Percentiles rank a stretch among this genome's conserved stretches.
phyloP scores from a whole-genome alignment of 1,140 invertebrate genomes.

The Anoplophora glabripennis region DNA sequence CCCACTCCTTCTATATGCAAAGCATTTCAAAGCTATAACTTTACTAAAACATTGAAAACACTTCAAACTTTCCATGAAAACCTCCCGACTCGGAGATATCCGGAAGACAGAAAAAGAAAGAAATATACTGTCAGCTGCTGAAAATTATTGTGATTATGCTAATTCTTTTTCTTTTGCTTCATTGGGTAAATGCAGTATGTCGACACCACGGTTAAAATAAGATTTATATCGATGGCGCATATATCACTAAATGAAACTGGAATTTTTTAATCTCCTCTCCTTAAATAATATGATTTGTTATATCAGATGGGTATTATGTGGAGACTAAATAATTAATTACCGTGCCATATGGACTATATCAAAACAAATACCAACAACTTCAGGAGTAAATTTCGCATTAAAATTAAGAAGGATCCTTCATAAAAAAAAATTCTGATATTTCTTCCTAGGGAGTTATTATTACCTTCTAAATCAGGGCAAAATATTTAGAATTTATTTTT shows the following conservation, averaged over 20 bases:
- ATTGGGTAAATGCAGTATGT: constrained; percentile 39
- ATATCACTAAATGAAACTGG: neutral
- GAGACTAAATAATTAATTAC: too few relatives aligned
- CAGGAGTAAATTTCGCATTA: too few relatives aligned
- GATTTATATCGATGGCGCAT: constrained; percentile 30
- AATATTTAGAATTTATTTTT: too few relatives aligned
- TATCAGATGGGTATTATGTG: too few relatives aligned
- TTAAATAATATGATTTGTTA: too few relatives aligned
- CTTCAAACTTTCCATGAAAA: constrained; percentile 40
- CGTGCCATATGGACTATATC: too few relatives aligned
- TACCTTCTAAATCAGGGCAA: too few relatives aligned
- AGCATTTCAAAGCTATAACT: constrained; percentile 42
- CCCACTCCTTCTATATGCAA: constrained; percentile 42
- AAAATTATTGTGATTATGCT: constrained; percentile 49
- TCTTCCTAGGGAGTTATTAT: too few relatives aligned
- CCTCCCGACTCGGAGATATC: constrained; percentile 9
- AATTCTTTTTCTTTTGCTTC: constrained; percentile 43
- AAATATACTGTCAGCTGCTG: constrained; percentile 46
- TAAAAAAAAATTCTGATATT: too few relatives aligned
- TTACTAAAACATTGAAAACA: constrained; percentile 43
- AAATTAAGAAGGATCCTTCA: too few relatives aligned
- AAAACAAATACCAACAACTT: too few relatives aligned
- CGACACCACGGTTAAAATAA: constrained; percentile 34
- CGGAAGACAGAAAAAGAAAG: constrained; percentile 36
- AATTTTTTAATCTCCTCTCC: too few relatives aligned